Evolutionary conservation across 2,888 invertebrate genomes (phyloP).

Genomic region (Eudasyphora cyanicolor): DNA sequence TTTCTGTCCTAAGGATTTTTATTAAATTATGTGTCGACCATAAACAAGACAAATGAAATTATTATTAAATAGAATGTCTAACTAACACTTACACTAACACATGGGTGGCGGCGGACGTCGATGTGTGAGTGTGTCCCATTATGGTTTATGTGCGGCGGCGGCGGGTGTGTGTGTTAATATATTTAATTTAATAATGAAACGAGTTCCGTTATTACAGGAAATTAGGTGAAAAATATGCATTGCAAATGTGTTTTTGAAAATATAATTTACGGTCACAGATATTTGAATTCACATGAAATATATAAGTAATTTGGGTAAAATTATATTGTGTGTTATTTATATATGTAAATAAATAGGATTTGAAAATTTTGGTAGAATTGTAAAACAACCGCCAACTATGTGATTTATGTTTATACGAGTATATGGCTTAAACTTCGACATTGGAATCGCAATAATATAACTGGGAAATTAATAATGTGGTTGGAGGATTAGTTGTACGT

Average conservation of each 20-base stretch:
- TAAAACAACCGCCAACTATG: no score
- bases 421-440: no score
- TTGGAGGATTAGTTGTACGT: no score
- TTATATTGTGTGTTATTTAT: no score
- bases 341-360: no score
- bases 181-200: conserved; percentile 22
- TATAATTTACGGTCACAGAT: conserved; percentile 7
- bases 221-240: background rate
- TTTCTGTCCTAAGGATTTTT: background rate
- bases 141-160: no score
- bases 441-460: no score
- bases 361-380: no score
- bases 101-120: background rate
- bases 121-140: background rate
- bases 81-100: no score
- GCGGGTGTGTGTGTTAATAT: background rate
- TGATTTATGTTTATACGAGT: no score
- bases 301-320: background rate
- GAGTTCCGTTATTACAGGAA: background rate
- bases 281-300: conserved; percentile 6
- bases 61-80: conserved; percentile 50
- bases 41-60: conserved; percentile 47
- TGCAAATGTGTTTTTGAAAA: background rate
- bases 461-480: no score
- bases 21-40: conserved; percentile 36